These are phyloP conservation scores for Aurelia aurita complex sp. Pacific DNA, from an alignment of 30 jellyfish, hydroid and myxozoan genomes.

Conservation along the genomic window DNA sequence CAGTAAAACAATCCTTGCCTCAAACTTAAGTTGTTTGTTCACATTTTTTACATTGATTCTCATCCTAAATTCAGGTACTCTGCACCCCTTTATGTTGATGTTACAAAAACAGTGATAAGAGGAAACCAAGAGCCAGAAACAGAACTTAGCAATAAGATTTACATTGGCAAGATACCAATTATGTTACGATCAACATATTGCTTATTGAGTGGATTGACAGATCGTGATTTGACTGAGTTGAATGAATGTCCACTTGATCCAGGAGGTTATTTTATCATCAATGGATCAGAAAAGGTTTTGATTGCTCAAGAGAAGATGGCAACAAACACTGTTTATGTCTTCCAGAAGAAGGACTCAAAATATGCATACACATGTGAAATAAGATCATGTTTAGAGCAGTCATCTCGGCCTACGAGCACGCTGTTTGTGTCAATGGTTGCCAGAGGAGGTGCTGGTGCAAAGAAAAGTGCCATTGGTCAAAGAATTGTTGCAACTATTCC, in stretches of 20 bases:
- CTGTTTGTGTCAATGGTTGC: constrained; percentile 94
- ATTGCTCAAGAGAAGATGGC: constrained; percentile 99
- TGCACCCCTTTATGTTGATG: constrained; percentile 98
- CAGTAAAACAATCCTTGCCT: too few species aligned
- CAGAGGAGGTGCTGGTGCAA: constrained; percentile 98
- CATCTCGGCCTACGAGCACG: constrained; percentile 99
- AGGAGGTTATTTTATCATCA: constrained; percentile 99
- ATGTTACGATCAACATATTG: constrained; percentile 99
- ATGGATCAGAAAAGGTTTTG: constrained; percentile 99
- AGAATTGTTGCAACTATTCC: constrained; percentile 98
- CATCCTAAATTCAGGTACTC: constrained; percentile 71
- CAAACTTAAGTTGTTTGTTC: background rate
- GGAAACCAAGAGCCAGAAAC: constrained; percentile 94
- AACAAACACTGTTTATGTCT: constrained; percentile 98
- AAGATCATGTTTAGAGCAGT: constrained; percentile 93
- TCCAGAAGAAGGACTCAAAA: constrained; percentile 96
- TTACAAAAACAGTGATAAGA: constrained; percentile 84
- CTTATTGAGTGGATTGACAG: constrained; percentile 84
- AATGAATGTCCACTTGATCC: constrained; percentile 99
- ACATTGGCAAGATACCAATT: constrained; percentile 98
- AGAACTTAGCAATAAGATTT: constrained; percentile 87
- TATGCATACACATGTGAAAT: constrained; percentile 98
- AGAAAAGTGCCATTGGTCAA: constrained; percentile 98
- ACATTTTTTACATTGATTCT: background rate
- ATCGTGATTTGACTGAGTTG: constrained; percentile 97